phyloP scores from a whole-genome alignment of 1,140 invertebrate species.

The Archegozetes longisetosus region DNA sequence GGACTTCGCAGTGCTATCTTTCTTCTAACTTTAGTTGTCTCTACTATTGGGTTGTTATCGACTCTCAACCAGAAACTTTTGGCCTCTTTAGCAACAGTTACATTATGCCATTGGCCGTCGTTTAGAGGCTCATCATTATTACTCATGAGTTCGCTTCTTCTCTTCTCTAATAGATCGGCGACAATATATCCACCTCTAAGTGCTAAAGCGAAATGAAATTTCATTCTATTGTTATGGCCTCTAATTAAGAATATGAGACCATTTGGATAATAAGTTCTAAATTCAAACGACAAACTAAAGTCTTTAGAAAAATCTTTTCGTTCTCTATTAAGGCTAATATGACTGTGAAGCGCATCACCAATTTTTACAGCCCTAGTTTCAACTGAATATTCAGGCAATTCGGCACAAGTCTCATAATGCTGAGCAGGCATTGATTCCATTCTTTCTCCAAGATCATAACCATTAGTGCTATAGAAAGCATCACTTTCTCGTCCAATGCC shows the following conservation, averaged over 20 bases:
- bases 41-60: slow-evolving; percentile 42
- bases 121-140: slow-evolving; percentile 42
- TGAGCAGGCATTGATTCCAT: slow-evolving; percentile 4
- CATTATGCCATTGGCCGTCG: slow-evolving; percentile 68
- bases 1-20: slow-evolving; percentile 48
- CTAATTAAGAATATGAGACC: slow-evolving; percentile 54
- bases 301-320: slow-evolving; percentile 1
- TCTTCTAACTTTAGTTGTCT: slow-evolving; percentile 42
- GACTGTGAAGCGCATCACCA: neutral
- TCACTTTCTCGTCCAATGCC: slow-evolving; percentile 46
- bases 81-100: slow-evolving; percentile 41
- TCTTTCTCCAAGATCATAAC: neutral
- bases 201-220: neutral
- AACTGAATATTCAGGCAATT: neutral
- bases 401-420: neutral
- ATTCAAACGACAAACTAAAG: slow-evolving; percentile 53
- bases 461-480: neutral
- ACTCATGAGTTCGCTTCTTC: neutral
- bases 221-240: neutral
- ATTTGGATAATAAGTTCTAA: slow-evolving; percentile 67
- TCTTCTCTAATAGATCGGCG: neutral
- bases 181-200: neutral
- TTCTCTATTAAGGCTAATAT: neutral
- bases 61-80: slow-evolving; percentile 48
- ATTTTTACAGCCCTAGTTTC: neutral